These are phyloP conservation scores for Pseudomyrmex gracilis DNA, from an alignment of 1,140 invertebrate genomes.

Conservation along the genomic window DNA sequence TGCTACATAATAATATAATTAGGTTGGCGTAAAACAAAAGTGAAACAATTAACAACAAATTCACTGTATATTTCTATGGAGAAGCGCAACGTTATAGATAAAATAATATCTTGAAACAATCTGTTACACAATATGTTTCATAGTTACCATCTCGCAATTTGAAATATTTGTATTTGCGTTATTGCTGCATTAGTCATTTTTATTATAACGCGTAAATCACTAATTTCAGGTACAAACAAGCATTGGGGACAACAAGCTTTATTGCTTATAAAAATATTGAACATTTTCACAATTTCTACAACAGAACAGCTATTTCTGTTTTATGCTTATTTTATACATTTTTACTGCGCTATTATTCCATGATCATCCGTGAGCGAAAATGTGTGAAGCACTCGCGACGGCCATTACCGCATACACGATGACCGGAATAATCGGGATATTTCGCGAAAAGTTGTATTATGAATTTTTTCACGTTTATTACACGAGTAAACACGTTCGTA, in stretches of 20 bases:
- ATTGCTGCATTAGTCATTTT: constrained; percentile 10
- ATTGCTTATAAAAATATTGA: constrained; percentile 19
- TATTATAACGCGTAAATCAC: not conserved
- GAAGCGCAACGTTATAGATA: too few relatives aligned
- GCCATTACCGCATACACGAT: constrained; percentile 11
- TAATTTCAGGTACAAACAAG: constrained; percentile 23
- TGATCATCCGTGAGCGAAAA: constrained; percentile 35
- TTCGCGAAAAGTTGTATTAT: constrained; percentile 34
- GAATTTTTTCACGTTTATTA: constrained; percentile 30
- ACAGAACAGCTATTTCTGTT: constrained; percentile 19
- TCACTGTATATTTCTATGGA: not conserved
- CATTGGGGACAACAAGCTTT: constrained; percentile 7
- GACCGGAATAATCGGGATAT: constrained; percentile 6
- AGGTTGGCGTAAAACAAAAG: constrained; percentile 1
- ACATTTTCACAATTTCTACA: constrained; percentile 23
- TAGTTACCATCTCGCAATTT: not conserved
- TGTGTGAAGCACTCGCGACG: constrained; percentile 35
- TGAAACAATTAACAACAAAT: constrained; percentile 27
- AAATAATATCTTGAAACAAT: too few relatives aligned
- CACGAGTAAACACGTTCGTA: constrained; percentile 15
- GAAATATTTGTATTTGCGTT: not conserved
- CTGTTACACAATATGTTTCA: not conserved
- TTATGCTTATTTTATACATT: constrained; percentile 33
- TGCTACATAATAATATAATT: not conserved
- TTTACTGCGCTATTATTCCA: constrained; percentile 48